Percentiles rank a stretch among this genome's conserved stretches.
These are phyloP conservation scores for Elgaria multicarinata DNA, from an alignment of 2,113 vertebrate species.

Conservation along the genomic window DNA sequence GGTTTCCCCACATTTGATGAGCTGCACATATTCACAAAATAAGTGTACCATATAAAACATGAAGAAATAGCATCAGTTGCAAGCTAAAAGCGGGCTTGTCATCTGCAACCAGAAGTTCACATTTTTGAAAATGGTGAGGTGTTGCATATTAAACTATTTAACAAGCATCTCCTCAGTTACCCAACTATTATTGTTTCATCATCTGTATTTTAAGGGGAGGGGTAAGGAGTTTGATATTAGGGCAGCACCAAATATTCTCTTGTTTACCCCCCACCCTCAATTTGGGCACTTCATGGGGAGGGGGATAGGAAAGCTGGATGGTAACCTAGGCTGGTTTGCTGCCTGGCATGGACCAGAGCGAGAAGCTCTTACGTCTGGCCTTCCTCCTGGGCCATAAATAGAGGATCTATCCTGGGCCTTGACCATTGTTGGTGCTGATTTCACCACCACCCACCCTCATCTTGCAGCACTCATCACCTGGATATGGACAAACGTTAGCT, in stretches of 20 bases:
- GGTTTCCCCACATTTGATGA: too few species aligned
- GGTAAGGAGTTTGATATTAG: too few species aligned
- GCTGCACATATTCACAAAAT: not conserved
- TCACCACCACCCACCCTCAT: not conserved
- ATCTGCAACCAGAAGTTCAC: not conserved
- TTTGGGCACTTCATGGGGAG: not conserved
- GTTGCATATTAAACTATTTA: not conserved
- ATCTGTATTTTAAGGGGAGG: too few species aligned
- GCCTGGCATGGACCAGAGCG: not conserved
- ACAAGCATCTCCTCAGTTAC: not conserved
- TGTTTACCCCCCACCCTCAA: too few species aligned
- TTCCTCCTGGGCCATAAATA: not conserved
- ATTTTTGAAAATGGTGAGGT: not conserved
- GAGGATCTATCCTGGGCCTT: too few species aligned
- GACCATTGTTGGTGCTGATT: not conserved
- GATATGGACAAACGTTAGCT: not conserved
- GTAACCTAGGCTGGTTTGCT: not conserved
- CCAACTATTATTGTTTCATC: too few species aligned
- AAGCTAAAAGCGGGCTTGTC: not conserved
- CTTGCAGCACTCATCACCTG: not conserved
- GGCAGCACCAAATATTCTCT: too few species aligned
- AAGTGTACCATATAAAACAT: not conserved
- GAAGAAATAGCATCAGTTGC: not conserved
- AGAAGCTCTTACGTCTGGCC: not conserved
- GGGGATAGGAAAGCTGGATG: not conserved